Percentiles rank a stretch among this genome's conserved stretches.
Conservation (phyloP, 2,888 invertebrate species). For the Campoplex nolae region DNA sequence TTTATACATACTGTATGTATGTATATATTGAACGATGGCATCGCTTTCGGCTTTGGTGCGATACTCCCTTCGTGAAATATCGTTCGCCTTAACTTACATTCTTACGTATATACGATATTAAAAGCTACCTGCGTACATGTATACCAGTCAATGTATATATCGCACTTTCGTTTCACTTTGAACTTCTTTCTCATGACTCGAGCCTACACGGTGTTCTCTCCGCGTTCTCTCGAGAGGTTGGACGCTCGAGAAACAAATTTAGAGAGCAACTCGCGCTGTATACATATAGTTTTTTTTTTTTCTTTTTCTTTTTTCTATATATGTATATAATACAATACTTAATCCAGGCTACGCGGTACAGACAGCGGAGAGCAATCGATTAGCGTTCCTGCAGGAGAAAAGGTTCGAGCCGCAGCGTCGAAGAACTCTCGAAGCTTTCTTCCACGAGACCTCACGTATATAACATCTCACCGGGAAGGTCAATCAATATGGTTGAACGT, state of each 20-base stretch:
- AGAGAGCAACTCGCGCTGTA: slow-evolving; percentile 53
- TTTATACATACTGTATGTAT: background rate
- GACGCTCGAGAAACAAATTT: slow-evolving; percentile 58
- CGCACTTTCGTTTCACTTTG: slow-evolving; percentile 66
- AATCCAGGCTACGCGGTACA: slow-evolving; percentile 49
- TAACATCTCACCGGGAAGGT: slow-evolving; percentile 70
- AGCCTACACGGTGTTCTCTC: background rate
- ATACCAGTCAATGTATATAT: slow-evolving; percentile 23
- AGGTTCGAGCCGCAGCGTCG: slow-evolving; percentile 38
- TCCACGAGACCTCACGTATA: slow-evolving; percentile 70
- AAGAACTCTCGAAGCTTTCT: slow-evolving; percentile 29
- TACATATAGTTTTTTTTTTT: slow-evolving; percentile 39
- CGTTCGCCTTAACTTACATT: background rate
- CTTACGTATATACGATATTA: background rate
- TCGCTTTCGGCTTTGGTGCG: slow-evolving; percentile 46
- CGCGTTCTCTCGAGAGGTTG: background rate
- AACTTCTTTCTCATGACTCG: slow-evolving; percentile 65
- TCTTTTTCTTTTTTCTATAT: slow-evolving; percentile 32
- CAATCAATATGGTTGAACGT: slow-evolving; percentile 74
- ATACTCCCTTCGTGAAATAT: slow-evolving; percentile 57
- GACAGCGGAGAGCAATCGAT: slow-evolving; percentile 69
- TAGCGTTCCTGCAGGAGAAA: slow-evolving; percentile 69
- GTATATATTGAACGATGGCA: slow-evolving; percentile 25
- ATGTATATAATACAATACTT: slow-evolving; percentile 48
- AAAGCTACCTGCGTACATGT: slow-evolving; percentile 11